phyloP scores from a whole-genome alignment of 2,113 vertebrate species.

The Carollia perspicillata region DNA sequence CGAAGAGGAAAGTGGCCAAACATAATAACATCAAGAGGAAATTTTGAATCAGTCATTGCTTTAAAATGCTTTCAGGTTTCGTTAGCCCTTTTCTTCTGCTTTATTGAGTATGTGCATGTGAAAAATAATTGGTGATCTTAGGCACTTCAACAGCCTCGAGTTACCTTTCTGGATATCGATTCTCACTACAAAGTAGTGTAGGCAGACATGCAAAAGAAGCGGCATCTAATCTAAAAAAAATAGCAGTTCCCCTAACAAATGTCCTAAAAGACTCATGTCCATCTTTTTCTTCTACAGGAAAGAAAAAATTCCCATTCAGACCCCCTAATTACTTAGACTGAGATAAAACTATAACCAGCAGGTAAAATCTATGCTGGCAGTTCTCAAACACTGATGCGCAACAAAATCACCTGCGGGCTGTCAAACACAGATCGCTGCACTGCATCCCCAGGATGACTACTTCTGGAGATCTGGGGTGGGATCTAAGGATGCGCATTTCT shows the following conservation, averaged over 20 bases:
- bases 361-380: not conserved
- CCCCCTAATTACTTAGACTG: not conserved
- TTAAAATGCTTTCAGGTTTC: not conserved
- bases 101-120: not conserved
- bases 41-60: slow-evolving; percentile 5
- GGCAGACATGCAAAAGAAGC: not conserved
- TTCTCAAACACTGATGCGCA: not conserved
- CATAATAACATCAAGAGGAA: slow-evolving; percentile 21
- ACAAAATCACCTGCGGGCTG: not conserved
- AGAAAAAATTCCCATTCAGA: not conserved
- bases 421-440: not conserved
- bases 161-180: not conserved
- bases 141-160: not conserved
- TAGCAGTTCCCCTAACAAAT: not conserved
- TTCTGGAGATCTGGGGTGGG: not conserved
- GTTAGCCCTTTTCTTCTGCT: not conserved
- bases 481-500: not conserved
- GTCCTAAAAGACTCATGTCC: not conserved
- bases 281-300: not conserved
- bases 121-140: not conserved
- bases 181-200: not conserved
- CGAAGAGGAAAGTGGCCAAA: not conserved
- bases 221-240: not conserved
- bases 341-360: not conserved
- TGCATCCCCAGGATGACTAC: not conserved